These are phyloP conservation scores for Coptotermes formosanus DNA, from an alignment of 1,140 invertebrate species.

Conservation along the genomic window DNA sequence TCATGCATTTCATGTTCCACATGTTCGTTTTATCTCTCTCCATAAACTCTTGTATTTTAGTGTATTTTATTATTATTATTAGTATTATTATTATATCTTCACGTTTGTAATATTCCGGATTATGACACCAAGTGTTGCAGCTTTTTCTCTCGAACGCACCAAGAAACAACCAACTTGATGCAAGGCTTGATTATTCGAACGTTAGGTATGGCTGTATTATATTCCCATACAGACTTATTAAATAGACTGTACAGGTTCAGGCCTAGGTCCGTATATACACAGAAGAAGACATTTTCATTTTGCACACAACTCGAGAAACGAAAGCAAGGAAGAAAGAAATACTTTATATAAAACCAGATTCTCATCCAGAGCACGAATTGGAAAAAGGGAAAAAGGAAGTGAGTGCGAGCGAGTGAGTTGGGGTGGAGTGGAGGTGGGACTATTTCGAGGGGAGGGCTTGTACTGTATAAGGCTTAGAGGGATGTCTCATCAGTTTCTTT, in stretches of 20 bases:
- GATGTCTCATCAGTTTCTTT: constrained; percentile 15
- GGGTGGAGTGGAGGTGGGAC: background rate
- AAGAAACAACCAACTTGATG: no score
- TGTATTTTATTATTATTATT: no score
- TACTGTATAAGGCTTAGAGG: background rate
- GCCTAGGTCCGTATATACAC: background rate
- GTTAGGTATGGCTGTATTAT: no score
- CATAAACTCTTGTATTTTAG: no score
- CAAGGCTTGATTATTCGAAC: no score
- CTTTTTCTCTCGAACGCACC: no score
- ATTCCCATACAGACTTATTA: no score
- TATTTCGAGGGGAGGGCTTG: background rate
- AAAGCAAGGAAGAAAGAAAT: background rate
- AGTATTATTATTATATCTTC: no score
- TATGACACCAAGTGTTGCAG: no score
- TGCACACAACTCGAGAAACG: background rate
- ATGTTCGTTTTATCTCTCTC: no score
- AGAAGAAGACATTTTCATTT: constrained; percentile 5
- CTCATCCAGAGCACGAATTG: constrained; percentile 10
- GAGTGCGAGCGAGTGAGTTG: background rate
- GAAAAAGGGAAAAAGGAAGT: background rate
- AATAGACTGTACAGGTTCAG: background rate
- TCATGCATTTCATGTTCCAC: no score
- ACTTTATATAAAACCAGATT: background rate
- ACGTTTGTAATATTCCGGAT: no score